Evolutionary conservation across 1,140 invertebrate genomes (phyloP).

Genomic region (Aphelinus atriplicis): DNA sequence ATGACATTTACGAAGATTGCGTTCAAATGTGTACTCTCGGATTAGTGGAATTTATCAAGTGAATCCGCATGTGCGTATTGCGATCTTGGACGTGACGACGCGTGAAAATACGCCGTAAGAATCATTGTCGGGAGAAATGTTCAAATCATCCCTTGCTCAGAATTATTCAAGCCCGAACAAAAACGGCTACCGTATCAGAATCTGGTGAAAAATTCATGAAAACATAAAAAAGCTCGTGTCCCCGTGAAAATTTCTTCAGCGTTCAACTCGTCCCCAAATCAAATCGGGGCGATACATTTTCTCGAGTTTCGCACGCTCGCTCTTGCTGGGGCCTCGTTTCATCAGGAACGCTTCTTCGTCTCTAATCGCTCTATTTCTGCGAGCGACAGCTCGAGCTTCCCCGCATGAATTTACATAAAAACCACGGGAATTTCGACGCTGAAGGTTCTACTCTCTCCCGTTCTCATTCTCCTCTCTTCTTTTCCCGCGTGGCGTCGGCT

Average conservation of each 20-base stretch:
- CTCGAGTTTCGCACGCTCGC: not conserved
- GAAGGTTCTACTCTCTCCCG: not conserved
- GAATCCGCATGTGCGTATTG: too few relatives aligned
- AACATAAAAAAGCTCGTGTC: too few relatives aligned
- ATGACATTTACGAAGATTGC: too few relatives aligned
- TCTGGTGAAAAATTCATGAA: too few relatives aligned
- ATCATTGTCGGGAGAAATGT: too few relatives aligned
- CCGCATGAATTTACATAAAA: conserved; percentile 36
- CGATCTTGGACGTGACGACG: too few relatives aligned
- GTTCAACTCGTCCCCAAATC: not conserved
- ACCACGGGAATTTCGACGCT: not conserved
- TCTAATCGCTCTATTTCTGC: conserved; percentile 30
- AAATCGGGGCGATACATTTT: conserved; percentile 21
- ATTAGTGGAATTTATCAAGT: too few relatives aligned
- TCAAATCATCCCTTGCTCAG: too few relatives aligned
- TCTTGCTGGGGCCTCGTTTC: conserved; percentile 3
- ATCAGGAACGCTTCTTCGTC: conserved; percentile 4
- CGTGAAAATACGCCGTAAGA: too few relatives aligned
- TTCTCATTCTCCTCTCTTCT: not conserved
- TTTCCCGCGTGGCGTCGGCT: not conserved
- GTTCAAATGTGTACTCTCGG: too few relatives aligned
- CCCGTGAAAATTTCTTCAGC: not conserved
- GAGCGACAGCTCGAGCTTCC: not conserved
- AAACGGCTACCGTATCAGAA: too few relatives aligned
- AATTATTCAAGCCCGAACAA: too few relatives aligned